Percentiles rank a stretch among this genome's conserved stretches.
These are phyloP conservation scores for Seladonia tumulorum DNA, from an alignment of 2,888 invertebrate genomes.

Conservation along the genomic window DNA sequence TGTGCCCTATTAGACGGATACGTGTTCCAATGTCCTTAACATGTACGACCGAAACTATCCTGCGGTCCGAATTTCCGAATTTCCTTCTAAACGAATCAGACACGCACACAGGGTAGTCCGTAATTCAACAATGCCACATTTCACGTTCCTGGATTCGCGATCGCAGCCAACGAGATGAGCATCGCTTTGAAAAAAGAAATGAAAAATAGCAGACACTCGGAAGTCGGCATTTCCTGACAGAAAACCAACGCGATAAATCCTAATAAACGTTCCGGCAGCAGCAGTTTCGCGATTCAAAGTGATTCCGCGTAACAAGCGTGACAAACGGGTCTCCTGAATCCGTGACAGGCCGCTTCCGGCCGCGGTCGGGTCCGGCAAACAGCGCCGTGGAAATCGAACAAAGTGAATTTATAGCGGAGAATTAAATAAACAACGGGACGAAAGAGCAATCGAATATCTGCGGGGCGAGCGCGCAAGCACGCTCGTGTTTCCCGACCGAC, in stretches of 20 bases:
- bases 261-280: not conserved
- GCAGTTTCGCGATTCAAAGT: not conserved
- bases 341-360: not conserved
- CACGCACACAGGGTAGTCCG: not conserved
- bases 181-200: not conserved
- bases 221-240: constrained; percentile 2
- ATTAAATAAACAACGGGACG: constrained; percentile 43
- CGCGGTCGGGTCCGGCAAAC: not conserved
- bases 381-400: not conserved
- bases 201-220: constrained; percentile 1
- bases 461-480: not conserved
- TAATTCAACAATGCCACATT: not conserved
- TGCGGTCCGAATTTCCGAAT: too few species aligned
- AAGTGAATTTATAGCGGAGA: constrained; percentile 17
- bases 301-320: not conserved
- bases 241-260: not conserved
- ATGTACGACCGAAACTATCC: too few species aligned
- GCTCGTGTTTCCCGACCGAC: constrained; percentile 27
- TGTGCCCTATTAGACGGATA: too few species aligned
- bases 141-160: not conserved
- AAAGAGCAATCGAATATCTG: constrained; percentile 51
- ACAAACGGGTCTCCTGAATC: constrained; percentile 2
- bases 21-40: too few species aligned
- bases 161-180: not conserved
- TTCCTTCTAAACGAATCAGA: not conserved